These are phyloP conservation scores for Scleropages formosus DNA, from an alignment of 2,797 vertebrate species.

Conservation along the genomic window DNA sequence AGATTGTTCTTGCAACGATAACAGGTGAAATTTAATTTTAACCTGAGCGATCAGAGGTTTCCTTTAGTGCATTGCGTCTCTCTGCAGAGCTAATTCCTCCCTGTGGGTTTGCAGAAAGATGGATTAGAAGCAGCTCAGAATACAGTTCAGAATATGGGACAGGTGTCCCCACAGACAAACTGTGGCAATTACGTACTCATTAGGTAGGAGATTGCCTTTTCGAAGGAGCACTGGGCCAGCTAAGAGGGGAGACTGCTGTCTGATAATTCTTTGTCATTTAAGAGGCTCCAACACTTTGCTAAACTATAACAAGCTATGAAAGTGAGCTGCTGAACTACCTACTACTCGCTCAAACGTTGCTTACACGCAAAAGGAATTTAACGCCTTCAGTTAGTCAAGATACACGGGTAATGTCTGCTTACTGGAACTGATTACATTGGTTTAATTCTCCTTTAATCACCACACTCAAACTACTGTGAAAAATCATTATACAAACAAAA, in stretches of 20 bases:
- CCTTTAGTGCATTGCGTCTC: background rate
- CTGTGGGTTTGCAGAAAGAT: background rate
- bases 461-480: background rate
- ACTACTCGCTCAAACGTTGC: no score
- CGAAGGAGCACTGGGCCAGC: background rate
- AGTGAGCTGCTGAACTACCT: no score
- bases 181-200: slow-evolving; percentile 38
- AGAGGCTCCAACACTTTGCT: no score
- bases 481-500: background rate
- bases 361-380: no score
- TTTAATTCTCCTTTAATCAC: slow-evolving; percentile 1
- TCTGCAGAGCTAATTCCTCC: background rate
- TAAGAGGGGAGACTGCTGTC: slow-evolving; percentile 1
- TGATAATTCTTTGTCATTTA: slow-evolving; percentile 13
- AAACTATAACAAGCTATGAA: no score
- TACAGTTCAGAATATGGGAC: slow-evolving; percentile 2
- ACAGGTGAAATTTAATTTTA: slow-evolving; percentile 4
- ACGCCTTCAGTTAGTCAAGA: no score
- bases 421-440: background rate
- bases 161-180: slow-evolving; percentile 27
- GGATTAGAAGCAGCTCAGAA: slow-evolving; percentile 15
- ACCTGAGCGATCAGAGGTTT: background rate
- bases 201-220: slow-evolving; percentile 36
- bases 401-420: no score
- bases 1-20: slow-evolving; percentile 5